These are phyloP conservation scores for Gephyroberyx darwinii DNA, from an alignment of 2,797 vertebrate genomes.

Conservation along the genomic window DNA sequence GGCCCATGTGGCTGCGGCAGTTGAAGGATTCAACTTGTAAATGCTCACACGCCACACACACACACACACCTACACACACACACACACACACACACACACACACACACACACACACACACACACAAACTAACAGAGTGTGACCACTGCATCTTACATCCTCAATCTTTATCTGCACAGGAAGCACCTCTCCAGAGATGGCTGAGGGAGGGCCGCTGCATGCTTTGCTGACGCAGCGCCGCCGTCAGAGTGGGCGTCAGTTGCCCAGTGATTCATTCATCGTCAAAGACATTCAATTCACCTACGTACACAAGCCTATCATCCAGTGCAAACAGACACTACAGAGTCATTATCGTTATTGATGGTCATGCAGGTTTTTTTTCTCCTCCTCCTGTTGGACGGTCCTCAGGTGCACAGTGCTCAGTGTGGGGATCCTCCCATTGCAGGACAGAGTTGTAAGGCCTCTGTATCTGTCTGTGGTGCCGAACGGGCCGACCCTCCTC, in stretches of 20 bases:
- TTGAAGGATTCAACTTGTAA: slow-evolving; percentile 28
- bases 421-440: slow-evolving; percentile 19
- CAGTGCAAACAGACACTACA: slow-evolving; percentile 40
- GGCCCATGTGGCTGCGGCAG: slow-evolving; percentile 48
- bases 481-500: slow-evolving; percentile 19
- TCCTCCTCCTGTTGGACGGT: slow-evolving; percentile 3
- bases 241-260: slow-evolving; percentile 12
- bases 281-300: background rate
- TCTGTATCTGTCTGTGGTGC: slow-evolving; percentile 1
- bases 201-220: slow-evolving; percentile 30
- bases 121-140: slow-evolving; percentile 34
- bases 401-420: slow-evolving; percentile 28
- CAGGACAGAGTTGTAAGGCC: background rate
- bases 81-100: slow-evolving; percentile 10
- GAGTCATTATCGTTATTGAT: slow-evolving; percentile 4
- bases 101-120: slow-evolving; percentile 16
- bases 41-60: background rate
- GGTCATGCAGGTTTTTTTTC: background rate
- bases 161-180: slow-evolving; percentile 71
- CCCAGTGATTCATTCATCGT: slow-evolving; percentile 42
- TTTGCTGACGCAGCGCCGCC: slow-evolving; percentile 28
- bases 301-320: slow-evolving; percentile 34
- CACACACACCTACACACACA: too few relatives aligned
- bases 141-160: slow-evolving; percentile 56
- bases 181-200: slow-evolving; percentile 55